Conservation (phyloP, 2,888 invertebrate species). For the Ferdinandea cuprea region DNA sequence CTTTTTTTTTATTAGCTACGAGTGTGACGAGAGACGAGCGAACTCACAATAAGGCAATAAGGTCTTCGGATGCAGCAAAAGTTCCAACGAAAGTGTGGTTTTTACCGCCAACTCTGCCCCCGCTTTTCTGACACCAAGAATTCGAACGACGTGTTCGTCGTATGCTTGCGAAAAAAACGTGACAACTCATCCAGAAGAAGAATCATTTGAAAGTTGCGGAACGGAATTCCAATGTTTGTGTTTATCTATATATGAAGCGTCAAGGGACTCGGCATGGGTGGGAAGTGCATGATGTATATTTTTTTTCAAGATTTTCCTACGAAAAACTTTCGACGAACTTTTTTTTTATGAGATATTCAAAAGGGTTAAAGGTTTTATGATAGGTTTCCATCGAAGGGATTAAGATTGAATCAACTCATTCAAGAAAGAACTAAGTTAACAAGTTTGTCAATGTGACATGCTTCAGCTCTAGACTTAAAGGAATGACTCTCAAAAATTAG, state of each 20-base stretch:
- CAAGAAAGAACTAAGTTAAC: too few species aligned
- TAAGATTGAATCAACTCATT: too few species aligned
- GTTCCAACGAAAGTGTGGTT: slow-evolving; percentile 43
- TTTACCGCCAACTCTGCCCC: too few species aligned
- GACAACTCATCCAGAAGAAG: slow-evolving; percentile 43
- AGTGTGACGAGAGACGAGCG: slow-evolving; percentile 16
- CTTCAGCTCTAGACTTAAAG: too few species aligned
- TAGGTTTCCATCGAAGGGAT: too few species aligned
- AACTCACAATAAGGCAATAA: slow-evolving; percentile 21
- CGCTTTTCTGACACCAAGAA: slow-evolving; percentile 7
- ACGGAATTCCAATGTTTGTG: slow-evolving; percentile 9
- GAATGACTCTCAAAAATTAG: too few species aligned
- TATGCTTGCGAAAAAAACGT: slow-evolving; percentile 22
- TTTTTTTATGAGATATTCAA: too few species aligned
- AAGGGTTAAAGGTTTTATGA: too few species aligned
- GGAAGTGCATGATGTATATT: too few species aligned
- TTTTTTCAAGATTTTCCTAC: too few species aligned
- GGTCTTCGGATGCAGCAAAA: slow-evolving; percentile 19
- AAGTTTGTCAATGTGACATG: too few species aligned
- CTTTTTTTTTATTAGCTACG: neutral
- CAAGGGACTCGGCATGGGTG: too few species aligned
- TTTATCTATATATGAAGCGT: neutral
- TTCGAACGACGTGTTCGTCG: slow-evolving; percentile 7
- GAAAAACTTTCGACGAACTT: neutral
- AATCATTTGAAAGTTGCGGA: slow-evolving; percentile 46